Conservation (phyloP, 2,113 vertebrate genomes). For the Alexandromys fortis region DNA sequence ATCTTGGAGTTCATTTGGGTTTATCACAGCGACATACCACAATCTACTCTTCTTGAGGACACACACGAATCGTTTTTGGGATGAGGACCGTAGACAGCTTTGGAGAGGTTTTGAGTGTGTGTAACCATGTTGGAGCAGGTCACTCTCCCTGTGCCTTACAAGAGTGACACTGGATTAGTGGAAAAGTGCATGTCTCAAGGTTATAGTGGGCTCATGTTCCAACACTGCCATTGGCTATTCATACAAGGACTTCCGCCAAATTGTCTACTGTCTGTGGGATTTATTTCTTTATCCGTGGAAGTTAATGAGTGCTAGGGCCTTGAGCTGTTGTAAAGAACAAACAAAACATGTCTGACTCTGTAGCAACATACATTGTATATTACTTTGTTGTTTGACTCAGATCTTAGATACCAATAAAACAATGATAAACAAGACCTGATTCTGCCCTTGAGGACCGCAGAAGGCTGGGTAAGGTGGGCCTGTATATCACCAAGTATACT, state of each 20-base stretch:
- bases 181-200: background rate
- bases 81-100: background rate
- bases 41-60: background rate
- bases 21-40: background rate
- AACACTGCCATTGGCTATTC: background rate
- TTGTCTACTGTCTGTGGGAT: background rate
- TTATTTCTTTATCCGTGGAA: background rate
- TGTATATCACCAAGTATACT: background rate
- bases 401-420: background rate
- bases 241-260: background rate
- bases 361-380: background rate
- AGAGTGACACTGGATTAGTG: background rate
- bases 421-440: background rate
- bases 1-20: background rate
- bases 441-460: background rate
- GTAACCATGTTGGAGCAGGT: background rate
- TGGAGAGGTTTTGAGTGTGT: background rate
- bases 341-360: background rate
- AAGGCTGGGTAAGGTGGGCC: no score
- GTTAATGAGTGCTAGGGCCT: background rate
- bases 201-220: background rate
- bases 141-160: background rate
- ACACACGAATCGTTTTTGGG: background rate
- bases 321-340: background rate
- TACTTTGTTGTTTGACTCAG: slow-evolving; percentile 22